phyloP scores from a whole-genome alignment of 1,140 invertebrate genomes.

The Sitodiplosis mosellana region DNA sequence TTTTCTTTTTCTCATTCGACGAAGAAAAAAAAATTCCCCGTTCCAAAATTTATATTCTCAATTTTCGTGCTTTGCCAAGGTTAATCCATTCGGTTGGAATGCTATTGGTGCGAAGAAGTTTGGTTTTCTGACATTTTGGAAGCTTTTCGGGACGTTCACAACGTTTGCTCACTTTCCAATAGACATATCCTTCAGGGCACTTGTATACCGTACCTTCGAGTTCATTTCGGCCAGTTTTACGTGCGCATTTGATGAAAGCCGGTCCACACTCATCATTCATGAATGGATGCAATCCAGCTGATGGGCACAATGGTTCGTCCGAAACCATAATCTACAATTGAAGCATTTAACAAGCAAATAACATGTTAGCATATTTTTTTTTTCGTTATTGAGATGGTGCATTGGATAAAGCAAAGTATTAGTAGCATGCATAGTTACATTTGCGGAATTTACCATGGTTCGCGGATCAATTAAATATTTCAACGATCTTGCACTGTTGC shows the following conservation, averaged over 20 bases:
- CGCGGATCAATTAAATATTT: slow-evolving; percentile 32
- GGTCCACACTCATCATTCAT: slow-evolving; percentile 44
- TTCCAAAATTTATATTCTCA: slow-evolving; percentile 11
- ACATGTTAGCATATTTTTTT: slow-evolving; percentile 3
- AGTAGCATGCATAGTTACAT: slow-evolving; percentile 1
- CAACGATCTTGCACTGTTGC: neutral
- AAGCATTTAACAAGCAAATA: slow-evolving; percentile 8
- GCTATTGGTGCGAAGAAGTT: slow-evolving; percentile 12
- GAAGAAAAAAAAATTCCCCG: no score
- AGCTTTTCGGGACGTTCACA: slow-evolving; percentile 36
- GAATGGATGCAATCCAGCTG: slow-evolving; percentile 46
- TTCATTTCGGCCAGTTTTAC: slow-evolving; percentile 24
- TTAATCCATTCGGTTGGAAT: slow-evolving; percentile 22
- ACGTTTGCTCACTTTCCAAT: slow-evolving; percentile 53
- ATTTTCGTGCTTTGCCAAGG: slow-evolving; percentile 16
- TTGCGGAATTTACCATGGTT: slow-evolving; percentile 20
- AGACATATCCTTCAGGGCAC: slow-evolving; percentile 55
- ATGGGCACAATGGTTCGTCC: slow-evolving; percentile 38
- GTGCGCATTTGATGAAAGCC: slow-evolving; percentile 52
- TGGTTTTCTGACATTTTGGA: slow-evolving; percentile 11
- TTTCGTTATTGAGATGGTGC: neutral
- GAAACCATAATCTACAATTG: slow-evolving; percentile 38
- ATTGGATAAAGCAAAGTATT: slow-evolving; percentile 1
- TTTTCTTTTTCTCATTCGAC: no score
- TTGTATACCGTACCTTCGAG: slow-evolving; percentile 52